phyloP scores from a whole-genome alignment of 2,888 invertebrate genomes.

The Ellobium chinense region DNA sequence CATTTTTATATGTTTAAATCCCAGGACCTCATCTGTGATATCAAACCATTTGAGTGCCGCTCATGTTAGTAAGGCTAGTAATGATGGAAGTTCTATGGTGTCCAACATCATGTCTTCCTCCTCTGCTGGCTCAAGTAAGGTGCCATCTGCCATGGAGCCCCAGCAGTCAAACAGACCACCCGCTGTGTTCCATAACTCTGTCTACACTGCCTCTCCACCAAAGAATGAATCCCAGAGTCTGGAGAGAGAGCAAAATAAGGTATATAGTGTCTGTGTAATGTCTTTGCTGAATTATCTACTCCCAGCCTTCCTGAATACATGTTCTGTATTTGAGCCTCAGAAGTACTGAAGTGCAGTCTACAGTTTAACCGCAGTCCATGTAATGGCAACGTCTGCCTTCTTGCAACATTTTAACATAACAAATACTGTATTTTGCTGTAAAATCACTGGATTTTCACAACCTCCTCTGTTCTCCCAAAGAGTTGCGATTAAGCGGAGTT shows the following conservation, averaged over 20 bases:
- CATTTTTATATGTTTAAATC: too few species aligned
- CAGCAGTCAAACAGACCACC: conserved; percentile 60
- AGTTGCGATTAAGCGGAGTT: too few species aligned
- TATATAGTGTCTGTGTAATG: too few species aligned
- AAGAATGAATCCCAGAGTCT: conserved; percentile 62
- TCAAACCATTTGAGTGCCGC: conserved; percentile 57
- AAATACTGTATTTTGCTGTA: too few species aligned
- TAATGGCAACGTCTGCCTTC: too few species aligned
- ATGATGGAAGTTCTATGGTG: conserved; percentile 61
- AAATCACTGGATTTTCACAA: too few species aligned
- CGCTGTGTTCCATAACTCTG: conserved; percentile 64
- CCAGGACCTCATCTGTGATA: conserved; percentile 58
- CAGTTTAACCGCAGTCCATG: too few species aligned
- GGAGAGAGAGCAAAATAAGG: conserved; percentile 55
- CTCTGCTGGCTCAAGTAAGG: conserved; percentile 49
- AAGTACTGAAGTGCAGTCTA: background rate
- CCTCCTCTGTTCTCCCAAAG: too few species aligned
- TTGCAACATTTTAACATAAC: too few species aligned
- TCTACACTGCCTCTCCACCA: conserved; percentile 72
- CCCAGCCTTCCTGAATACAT: too few species aligned
- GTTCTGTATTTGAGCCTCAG: background rate
- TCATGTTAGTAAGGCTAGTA: conserved; percentile 53
- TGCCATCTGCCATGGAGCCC: conserved; percentile 49
- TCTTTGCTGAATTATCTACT: too few species aligned
- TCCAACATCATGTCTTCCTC: conserved; percentile 62